Base-by-base conservation (phyloP, 2,113 vertebrate species). In the Collichthys lucidus region DNA sequence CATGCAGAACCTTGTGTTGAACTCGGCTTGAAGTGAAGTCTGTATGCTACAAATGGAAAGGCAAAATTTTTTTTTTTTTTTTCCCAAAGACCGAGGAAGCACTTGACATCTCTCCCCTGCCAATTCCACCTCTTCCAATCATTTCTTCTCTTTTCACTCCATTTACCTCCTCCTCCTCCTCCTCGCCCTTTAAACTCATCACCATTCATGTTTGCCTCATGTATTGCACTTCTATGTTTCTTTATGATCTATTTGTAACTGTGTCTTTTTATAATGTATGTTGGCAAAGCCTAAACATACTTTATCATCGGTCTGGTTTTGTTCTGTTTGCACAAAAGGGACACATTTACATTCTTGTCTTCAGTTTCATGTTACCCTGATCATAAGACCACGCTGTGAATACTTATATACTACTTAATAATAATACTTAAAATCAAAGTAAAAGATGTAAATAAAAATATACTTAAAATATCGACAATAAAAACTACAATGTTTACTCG, bases 1-100 rank as follows among this genome's bases (percentile, higher is more conserved):
- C 71, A 71, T 68, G 80, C 67, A 64, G 61, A 74, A 72, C 50
- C 14, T 22, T 68, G 63, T 80, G 83, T 57, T 20, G 71, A 74
- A 49, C 60, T 77, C 24, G 0, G 29, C 52, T 65, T 46, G 69
- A 83, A 77, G 50, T 55, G 31, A 64, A 59, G 59, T 66, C 59
- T 53, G 29, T 53, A 2, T 17, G 66, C 56, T 20, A 7, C 50
- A 64, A 67, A 85, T 75, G 55, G 78, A 77, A 77, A 72, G 31
- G 60, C 40, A 55, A 61, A 61, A 12, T 3, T 12, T 35, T 31
- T n/a, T n/a, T n/a, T n/a, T n/a, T n/a, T n/a, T n/a, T 31, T 52
- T 6, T 71, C 20, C 9, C 40, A 40, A 49, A 83, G 46, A 68
- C 35, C 53, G 66, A 22, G 11, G 52, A 49, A 61, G 20, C 57